Evolutionary conservation across 2,113 vertebrate genomes (phyloP).

Genomic region (Spheniscus mendiculus): DNA sequence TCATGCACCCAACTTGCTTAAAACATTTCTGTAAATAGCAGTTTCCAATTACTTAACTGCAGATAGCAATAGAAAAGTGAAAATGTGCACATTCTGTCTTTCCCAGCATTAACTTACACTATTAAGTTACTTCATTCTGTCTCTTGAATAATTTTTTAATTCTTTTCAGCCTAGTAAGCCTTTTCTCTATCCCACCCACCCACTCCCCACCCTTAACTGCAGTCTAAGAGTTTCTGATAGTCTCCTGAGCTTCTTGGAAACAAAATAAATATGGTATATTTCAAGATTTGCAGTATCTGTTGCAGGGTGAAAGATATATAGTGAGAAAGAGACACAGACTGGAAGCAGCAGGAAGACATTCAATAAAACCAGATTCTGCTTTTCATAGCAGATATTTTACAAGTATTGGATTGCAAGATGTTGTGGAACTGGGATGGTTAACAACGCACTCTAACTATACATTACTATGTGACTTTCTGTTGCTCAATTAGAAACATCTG

Average conservation of each 20-base stretch:
- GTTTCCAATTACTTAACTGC: too few species aligned
- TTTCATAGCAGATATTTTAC: background rate
- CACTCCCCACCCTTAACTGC: background rate
- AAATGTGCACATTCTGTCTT: too few species aligned
- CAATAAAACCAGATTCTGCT: background rate
- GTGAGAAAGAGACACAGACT: background rate
- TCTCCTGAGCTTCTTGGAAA: background rate
- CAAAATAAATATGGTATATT: background rate
- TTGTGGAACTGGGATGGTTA: background rate
- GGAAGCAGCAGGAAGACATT: background rate
- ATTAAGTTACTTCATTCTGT: too few species aligned
- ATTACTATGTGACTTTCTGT: background rate
- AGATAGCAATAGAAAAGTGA: too few species aligned
- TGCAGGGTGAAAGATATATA: background rate
- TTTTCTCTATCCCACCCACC: background rate
- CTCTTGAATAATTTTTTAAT: too few species aligned
- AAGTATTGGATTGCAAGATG: background rate
- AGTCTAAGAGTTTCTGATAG: background rate
- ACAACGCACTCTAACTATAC: background rate
- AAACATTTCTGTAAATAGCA: too few species aligned
- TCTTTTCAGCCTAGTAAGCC: too few species aligned
- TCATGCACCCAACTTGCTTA: too few species aligned
- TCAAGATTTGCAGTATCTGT: background rate
- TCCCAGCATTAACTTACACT: too few species aligned
- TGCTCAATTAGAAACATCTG: background rate